Conservation (phyloP, 2,113 vertebrate genomes). For the Mustela nigripes region DNA sequence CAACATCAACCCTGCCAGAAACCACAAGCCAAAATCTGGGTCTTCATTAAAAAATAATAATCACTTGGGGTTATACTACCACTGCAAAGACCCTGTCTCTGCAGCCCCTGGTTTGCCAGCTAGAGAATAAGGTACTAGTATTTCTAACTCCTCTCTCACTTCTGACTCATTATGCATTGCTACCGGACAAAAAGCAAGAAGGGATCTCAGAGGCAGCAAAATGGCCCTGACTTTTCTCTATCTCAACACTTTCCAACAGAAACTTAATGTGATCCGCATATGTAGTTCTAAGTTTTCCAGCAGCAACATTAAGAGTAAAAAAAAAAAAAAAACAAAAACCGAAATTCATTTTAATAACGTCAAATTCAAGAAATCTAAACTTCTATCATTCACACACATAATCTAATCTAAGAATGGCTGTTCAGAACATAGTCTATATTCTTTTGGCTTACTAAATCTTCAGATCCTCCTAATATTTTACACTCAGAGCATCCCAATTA, state of each 20-base stretch:
- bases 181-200: not conserved
- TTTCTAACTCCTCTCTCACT: not conserved
- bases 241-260: not conserved
- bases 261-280: not conserved
- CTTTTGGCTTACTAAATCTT: not conserved
- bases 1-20: slow-evolving; percentile 49
- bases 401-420: not conserved
- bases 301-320: not conserved
- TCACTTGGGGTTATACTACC: slow-evolving; percentile 20
- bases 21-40: slow-evolving; percentile 65
- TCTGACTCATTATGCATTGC: not conserved
- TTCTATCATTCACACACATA: not conserved
- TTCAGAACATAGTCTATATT: not conserved
- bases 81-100: not conserved
- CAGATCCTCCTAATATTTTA: not conserved
- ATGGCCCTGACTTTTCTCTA: not conserved
- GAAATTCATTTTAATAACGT: slow-evolving; percentile 31
- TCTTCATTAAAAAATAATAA: slow-evolving; percentile 65
- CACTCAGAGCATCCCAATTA: not conserved
- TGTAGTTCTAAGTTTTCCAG: not conserved
- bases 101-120: not conserved
- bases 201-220: not conserved
- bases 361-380: not conserved
- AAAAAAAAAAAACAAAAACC: not conserved
- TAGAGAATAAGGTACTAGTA: not conserved